Percentiles rank a stretch among this genome's conserved stretches.
These are phyloP conservation scores for Betta splendens DNA, from an alignment of 2,797 vertebrate genomes.

Conservation along the genomic window DNA sequence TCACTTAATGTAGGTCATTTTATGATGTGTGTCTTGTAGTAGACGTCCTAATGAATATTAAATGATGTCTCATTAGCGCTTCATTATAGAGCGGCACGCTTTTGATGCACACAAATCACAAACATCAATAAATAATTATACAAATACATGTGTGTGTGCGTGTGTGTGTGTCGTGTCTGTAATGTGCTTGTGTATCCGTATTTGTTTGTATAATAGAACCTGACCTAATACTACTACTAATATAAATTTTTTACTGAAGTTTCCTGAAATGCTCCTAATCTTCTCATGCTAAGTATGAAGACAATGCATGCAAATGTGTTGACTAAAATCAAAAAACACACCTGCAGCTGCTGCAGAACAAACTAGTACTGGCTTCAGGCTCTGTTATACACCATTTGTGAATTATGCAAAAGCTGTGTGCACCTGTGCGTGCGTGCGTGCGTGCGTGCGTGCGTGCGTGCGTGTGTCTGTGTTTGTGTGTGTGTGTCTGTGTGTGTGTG, in stretches of 20 bases:
- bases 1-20: conserved; percentile 13
- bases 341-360: too few relatives aligned
- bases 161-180: not conserved
- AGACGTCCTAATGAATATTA: conserved; percentile 22
- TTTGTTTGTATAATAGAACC: not conserved
- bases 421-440: conserved; percentile 13
- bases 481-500: conserved; percentile 16
- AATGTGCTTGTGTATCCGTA: not conserved
- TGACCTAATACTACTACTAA: not conserved
- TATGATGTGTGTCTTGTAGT: conserved; percentile 4
- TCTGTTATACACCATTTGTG: conserved; percentile 34
- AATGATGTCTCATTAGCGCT: conserved; percentile 41
- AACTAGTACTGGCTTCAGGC: too few relatives aligned
- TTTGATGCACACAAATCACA: conserved; percentile 11
- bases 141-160: not conserved
- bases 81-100: conserved; percentile 29
- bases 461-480: not conserved
- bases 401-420: conserved; percentile 10
- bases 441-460: conserved; percentile 17
- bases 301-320: too few relatives aligned
- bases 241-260: too few relatives aligned
- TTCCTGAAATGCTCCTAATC: too few relatives aligned
- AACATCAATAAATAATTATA: conserved; percentile 9
- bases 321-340: too few relatives aligned
- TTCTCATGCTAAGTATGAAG: too few relatives aligned